Conservation (phyloP, 2,797 vertebrate species). For the Nasua narica region DNA sequence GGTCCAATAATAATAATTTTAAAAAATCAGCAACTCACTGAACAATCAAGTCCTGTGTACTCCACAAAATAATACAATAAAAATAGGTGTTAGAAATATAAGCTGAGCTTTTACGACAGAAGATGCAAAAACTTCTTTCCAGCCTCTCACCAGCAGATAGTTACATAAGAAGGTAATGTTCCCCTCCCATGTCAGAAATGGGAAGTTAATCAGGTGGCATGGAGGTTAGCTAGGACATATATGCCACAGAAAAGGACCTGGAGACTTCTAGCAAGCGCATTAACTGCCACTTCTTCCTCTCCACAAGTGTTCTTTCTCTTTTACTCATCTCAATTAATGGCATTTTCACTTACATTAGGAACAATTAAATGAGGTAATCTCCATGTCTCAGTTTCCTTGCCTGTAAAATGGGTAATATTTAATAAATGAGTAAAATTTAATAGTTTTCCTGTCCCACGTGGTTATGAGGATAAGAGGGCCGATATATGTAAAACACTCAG, state of each 20-base stretch:
- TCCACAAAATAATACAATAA: not conserved
- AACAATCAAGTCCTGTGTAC: not conserved
- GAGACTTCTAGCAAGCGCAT: not conserved
- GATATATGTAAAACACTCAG: not conserved
- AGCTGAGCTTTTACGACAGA: not conserved
- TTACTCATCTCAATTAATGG: not conserved
- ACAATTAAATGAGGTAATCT: not conserved
- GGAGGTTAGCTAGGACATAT: not conserved
- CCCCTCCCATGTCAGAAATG: not conserved
- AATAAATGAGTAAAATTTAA: not conserved
- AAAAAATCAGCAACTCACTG: not conserved
- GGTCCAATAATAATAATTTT: not conserved
- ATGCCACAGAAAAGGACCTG: not conserved
- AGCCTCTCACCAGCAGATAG: not conserved
- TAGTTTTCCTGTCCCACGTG: not conserved
- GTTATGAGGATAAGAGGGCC: not conserved
- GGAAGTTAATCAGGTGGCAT: not conserved
- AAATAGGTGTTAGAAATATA: not conserved
- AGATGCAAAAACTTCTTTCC: not conserved
- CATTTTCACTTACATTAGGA: not conserved
- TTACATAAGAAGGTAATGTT: not conserved
- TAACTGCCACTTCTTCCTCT: not conserved
- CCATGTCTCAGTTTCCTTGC: not conserved
- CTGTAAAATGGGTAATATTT: not conserved
- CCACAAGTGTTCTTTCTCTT: not conserved